phyloP scores from a whole-genome alignment of 2,113 vertebrate species.

The Dendrocopos noguchii region DNA sequence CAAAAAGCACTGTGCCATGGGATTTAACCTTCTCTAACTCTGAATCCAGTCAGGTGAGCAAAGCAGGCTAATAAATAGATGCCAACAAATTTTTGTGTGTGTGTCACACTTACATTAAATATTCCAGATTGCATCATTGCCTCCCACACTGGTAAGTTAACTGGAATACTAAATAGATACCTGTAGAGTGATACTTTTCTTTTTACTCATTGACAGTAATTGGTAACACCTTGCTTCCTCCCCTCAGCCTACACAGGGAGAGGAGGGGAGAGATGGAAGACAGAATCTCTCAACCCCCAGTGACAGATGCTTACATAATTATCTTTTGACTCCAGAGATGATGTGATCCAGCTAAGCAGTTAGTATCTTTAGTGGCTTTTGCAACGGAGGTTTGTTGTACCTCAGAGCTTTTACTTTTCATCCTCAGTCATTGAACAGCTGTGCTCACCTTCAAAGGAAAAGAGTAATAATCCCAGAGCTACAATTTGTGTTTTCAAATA shows the following conservation, averaged over 20 bases:
- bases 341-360: not conserved
- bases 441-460: not conserved
- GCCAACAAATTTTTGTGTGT: not conserved
- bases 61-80: not conserved
- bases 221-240: not conserved
- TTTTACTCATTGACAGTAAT: not conserved
- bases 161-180: not conserved
- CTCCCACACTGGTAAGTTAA: not conserved
- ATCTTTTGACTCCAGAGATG: not conserved
- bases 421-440: not conserved
- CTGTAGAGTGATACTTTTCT: not conserved
- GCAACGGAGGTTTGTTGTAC: not conserved
- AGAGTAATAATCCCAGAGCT: not conserved
- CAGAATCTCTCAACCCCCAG: not conserved
- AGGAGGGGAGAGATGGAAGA: not conserved
- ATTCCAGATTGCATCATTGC: not conserved
- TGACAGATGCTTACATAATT: not conserved
- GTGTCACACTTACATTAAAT: not conserved
- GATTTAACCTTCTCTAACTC: not conserved
- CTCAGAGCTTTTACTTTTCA: not conserved
- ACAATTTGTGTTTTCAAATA: not conserved
- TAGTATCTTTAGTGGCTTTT: not conserved
- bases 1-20: not conserved
- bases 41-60: not conserved
- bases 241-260: not conserved